A percentile compares a stretch with the other conserved stretches of the same genome.
Evolutionary conservation across 1,140 invertebrate genomes (phyloP).

Genomic region (Hestina assimilis): DNA sequence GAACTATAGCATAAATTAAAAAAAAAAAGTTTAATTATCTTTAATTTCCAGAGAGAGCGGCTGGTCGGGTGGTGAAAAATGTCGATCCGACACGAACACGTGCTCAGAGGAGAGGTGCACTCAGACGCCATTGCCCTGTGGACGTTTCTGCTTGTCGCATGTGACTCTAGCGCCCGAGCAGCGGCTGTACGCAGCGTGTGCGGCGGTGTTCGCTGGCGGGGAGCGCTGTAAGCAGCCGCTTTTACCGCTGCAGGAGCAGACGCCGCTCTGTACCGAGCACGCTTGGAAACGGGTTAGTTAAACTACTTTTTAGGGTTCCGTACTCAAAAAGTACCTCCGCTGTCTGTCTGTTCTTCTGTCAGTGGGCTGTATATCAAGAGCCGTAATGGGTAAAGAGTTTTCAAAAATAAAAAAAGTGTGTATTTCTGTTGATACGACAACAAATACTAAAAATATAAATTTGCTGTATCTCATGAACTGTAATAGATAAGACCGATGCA

Average conservation of each 20-base stretch:
- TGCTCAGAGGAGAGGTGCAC: conserved; percentile 75
- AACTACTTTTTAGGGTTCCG: too few relatives aligned
- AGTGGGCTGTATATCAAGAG: too few relatives aligned
- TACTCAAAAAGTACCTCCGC: too few relatives aligned
- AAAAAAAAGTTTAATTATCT: neutral
- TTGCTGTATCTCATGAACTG: too few relatives aligned
- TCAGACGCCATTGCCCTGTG: conserved; percentile 86
- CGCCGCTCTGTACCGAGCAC: conserved; percentile 91
- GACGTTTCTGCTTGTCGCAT: conserved; percentile 90
- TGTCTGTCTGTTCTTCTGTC: too few relatives aligned
- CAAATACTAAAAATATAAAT: too few relatives aligned
- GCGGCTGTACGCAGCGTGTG: conserved; percentile 92
- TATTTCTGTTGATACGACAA: too few relatives aligned
- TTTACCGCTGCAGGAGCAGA: conserved; percentile 89
- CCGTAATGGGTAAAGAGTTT: too few relatives aligned
- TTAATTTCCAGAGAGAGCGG: conserved; percentile 41
- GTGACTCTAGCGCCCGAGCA: conserved; percentile 93
- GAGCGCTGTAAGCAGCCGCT: conserved; percentile 93
- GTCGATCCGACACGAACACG: conserved; percentile 29
- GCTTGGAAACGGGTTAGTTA: conserved; percentile 84
- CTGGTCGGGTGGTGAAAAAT: conserved; percentile 61
- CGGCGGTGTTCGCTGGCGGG: conserved; percentile 92
- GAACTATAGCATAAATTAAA: neutral
- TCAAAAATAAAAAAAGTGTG: too few relatives aligned
- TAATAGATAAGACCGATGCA: too few relatives aligned